A percentile compares a stretch with the other conserved stretches of the same genome.
These are phyloP conservation scores for Ctenicera cuprea DNA, from an alignment of 2,888 invertebrate genomes.

Conservation along the genomic window DNA sequence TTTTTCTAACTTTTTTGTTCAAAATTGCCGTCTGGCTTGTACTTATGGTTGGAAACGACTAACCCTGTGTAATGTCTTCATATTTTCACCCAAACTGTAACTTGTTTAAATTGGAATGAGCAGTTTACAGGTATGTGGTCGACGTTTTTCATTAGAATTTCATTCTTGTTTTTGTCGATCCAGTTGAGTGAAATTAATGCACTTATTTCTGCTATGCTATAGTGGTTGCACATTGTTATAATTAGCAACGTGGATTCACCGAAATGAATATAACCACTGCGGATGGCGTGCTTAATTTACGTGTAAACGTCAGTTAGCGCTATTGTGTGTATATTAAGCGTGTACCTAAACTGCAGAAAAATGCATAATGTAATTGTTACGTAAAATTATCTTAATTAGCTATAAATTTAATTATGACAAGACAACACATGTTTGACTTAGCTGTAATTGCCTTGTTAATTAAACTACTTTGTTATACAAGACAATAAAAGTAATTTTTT, in stretches of 20 bases:
- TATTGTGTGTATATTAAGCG: not conserved
- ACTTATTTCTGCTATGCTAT: not conserved
- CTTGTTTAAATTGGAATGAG: too few species aligned
- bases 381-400: not conserved
- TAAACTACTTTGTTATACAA: too few species aligned
- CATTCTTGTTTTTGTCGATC: too few species aligned
- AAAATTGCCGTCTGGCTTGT: too few species aligned
- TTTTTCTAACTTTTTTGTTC: too few species aligned
- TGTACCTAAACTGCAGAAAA: not conserved
- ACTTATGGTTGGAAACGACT: too few species aligned
- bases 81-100: too few species aligned
- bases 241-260: not conserved
- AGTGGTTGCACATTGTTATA: not conserved
- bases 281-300: constrained; percentile 13
- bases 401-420: not conserved
- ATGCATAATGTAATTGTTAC: not conserved
- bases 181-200: not conserved
- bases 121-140: too few species aligned
- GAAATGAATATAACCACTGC: not conserved
- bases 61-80: too few species aligned
- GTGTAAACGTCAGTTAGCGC: not conserved
- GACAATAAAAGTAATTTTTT: too few species aligned
- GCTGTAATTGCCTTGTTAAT: not conserved
- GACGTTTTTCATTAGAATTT: too few species aligned
- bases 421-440: not conserved